Evolutionary conservation across 2,888 invertebrate genomes (phyloP).

Genomic region (Pecten maximus): DNA sequence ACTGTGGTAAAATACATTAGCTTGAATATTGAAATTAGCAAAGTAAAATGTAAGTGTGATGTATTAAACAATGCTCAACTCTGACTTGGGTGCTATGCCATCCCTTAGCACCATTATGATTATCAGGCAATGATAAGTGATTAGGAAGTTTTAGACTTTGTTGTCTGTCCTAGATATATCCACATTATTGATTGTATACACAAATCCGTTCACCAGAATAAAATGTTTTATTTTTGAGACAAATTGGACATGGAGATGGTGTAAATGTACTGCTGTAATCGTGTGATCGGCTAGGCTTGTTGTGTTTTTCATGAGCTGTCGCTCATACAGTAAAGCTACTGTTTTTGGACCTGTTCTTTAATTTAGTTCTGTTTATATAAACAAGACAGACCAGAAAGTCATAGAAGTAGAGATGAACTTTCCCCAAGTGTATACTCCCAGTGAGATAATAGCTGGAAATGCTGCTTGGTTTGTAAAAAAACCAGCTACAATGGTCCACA

Average conservation of each 20-base stretch:
- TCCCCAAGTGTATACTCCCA: neutral
- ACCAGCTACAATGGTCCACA: neutral
- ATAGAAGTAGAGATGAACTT: neutral
- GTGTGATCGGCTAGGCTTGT: neutral
- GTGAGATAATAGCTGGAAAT: neutral
- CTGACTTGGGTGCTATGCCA: no score
- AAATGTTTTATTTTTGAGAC: neutral
- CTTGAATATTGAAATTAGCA: no score
- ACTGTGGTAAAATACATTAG: no score
- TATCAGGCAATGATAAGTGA: no score
- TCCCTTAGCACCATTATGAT: no score
- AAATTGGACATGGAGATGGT: neutral
- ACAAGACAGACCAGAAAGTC: neutral
- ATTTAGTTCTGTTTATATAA: neutral
- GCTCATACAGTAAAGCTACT: neutral
- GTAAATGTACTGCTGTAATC: neutral
- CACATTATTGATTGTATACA: neutral
- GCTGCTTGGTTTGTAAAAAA: neutral
- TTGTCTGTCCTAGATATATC: no score
- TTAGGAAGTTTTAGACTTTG: no score
- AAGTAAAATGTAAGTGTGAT: no score
- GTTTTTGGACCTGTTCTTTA: neutral
- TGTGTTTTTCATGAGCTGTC: slow-evolving; percentile 5
- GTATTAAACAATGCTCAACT: no score
- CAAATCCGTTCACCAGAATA: neutral